phyloP scores from a whole-genome alignment of 2,797 vertebrate genomes.

The Allobates femoralis region DNA sequence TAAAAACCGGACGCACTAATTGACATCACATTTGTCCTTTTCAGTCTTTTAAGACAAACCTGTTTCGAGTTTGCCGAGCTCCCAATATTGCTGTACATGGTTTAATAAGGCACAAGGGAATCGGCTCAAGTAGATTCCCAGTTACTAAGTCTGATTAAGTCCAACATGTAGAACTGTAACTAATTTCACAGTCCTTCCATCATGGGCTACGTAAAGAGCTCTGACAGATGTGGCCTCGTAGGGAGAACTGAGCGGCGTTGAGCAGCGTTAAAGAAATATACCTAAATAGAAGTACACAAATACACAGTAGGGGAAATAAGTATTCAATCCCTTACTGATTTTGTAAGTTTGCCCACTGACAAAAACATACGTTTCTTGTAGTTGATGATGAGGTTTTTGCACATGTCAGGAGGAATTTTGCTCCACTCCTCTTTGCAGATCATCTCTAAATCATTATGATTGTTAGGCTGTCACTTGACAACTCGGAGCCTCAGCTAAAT shows the following conservation, averaged over 20 bases:
- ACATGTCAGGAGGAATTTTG: too few species aligned
- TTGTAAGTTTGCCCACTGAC: too few species aligned
- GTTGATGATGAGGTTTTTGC: too few species aligned
- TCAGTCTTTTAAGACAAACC: constrained; percentile 42
- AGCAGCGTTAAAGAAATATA: background rate
- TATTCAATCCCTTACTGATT: too few species aligned
- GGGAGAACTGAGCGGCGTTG: too few species aligned
- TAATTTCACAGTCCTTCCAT: constrained; percentile 22
- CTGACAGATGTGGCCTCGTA: constrained; percentile 5
- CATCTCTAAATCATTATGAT: too few species aligned
- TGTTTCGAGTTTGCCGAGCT: constrained; percentile 24
- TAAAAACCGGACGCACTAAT: constrained; percentile 47
- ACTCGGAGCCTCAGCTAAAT: too few species aligned
- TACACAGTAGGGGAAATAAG: too few species aligned
- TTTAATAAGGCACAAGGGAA: constrained; percentile 41
- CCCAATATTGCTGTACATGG: constrained; percentile 35
- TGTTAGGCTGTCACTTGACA: too few species aligned
- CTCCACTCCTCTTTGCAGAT: too few species aligned
- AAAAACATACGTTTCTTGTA: too few species aligned
- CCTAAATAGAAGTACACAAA: background rate
- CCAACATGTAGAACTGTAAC: constrained; percentile 19
- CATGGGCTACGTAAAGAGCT: background rate
- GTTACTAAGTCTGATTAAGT: constrained; percentile 40
- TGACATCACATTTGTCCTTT: constrained; percentile 51
- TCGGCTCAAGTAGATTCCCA: constrained; percentile 25